A percentile compares a stretch with the other conserved stretches of the same genome.
These are phyloP conservation scores for Lymantria dispar DNA, from an alignment of 2,888 invertebrate species.

Conservation along the genomic window DNA sequence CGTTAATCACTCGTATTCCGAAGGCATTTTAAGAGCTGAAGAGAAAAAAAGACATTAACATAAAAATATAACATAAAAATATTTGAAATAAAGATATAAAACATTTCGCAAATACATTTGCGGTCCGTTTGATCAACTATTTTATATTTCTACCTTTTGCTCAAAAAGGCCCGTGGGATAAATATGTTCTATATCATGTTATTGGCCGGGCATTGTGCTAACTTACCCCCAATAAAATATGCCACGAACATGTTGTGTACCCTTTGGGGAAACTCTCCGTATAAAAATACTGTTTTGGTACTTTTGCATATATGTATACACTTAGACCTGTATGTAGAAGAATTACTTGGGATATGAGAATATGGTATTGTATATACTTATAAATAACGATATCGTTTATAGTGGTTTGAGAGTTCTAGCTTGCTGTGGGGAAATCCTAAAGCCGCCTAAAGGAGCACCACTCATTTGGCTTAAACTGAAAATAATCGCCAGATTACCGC, in stretches of 20 bases:
- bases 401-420: too few relatives aligned
- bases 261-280: conserved; percentile 13
- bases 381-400: too few relatives aligned
- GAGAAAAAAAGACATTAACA: too few relatives aligned
- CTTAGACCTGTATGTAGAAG: background rate
- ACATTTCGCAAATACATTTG: background rate
- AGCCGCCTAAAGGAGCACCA: too few relatives aligned
- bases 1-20: too few relatives aligned
- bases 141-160: conserved; percentile 23
- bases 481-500: too few relatives aligned
- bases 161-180: conserved; percentile 26
- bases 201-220: conserved; percentile 21
- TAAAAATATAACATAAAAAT: too few relatives aligned
- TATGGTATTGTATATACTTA: too few relatives aligned
- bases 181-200: conserved; percentile 29
- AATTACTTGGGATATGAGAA: too few relatives aligned
- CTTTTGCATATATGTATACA: background rate
- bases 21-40: too few relatives aligned
- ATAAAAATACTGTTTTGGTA: background rate
- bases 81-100: background rate
- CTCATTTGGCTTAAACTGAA: too few relatives aligned
- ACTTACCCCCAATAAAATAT: conserved; percentile 18
- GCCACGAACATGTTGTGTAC: conserved; percentile 16
- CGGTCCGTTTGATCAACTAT: conserved; percentile 6
- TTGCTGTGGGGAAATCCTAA: too few relatives aligned